Evolutionary conservation across 2,113 vertebrate genomes (phyloP).

Genomic region (Heloderma charlesbogerti): DNA sequence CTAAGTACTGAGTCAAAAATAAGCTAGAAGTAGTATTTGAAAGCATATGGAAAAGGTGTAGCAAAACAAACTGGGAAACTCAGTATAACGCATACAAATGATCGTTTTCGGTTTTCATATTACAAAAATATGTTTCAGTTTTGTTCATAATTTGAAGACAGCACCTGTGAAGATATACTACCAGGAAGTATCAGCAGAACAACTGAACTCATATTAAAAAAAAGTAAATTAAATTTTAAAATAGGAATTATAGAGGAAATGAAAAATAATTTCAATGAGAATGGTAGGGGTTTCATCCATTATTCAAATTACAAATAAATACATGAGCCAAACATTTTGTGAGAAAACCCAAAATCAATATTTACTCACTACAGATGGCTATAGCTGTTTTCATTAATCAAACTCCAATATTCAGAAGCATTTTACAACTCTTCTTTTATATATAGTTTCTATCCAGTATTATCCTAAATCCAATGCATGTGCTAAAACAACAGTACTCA

Average conservation of each 20-base stretch:
- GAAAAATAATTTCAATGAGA: neutral
- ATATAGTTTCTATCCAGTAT: neutral
- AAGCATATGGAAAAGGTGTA: neutral
- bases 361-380: slow-evolving; percentile 26
- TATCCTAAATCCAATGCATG: neutral
- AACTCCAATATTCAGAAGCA: neutral
- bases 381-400: neutral
- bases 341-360: neutral
- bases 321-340: slow-evolving; percentile 10
- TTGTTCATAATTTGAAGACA: neutral
- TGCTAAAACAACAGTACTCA: neutral
- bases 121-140: neutral
- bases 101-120: too few relatives aligned
- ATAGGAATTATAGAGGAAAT: neutral
- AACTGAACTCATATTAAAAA: neutral
- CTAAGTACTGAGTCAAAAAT: neutral
- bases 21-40: neutral
- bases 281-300: slow-evolving; percentile 3
- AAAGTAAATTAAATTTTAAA: neutral
- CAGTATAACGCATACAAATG: too few relatives aligned
- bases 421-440: neutral
- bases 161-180: neutral
- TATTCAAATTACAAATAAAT: slow-evolving; percentile 15
- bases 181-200: neutral
- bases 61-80: neutral